Percentiles rank a stretch among this genome's conserved stretches.
These are phyloP conservation scores for Leptinotarsa juncta DNA, from an alignment of 2,888 invertebrate species.

Conservation along the genomic window DNA sequence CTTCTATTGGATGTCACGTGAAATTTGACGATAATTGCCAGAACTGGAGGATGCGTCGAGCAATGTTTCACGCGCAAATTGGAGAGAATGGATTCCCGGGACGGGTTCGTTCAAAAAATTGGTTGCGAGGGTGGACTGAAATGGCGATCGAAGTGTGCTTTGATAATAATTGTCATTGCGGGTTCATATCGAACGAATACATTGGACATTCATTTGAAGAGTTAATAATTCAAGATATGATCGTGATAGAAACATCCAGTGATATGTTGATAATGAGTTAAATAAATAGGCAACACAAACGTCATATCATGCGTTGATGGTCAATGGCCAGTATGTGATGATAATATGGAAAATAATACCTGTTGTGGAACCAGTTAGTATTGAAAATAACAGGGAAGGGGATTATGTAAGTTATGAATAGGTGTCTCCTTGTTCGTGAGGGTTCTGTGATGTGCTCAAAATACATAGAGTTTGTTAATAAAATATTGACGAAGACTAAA, in stretches of 20 bases:
- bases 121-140: not conserved
- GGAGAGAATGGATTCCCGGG: slow-evolving; percentile 6
- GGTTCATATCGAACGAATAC: not conserved
- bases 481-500: too few species aligned
- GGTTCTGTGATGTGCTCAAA: too few species aligned
- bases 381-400: too few species aligned
- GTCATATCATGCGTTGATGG: too few species aligned
- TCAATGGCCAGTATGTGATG: too few species aligned
- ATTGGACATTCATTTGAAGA: not conserved
- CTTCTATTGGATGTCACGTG: slow-evolving; percentile 26
- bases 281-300: not conserved
- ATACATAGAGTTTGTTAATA: too few species aligned
- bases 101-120: slow-evolving; percentile 3
- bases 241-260: not conserved
- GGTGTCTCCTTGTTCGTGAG: too few species aligned
- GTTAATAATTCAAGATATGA: not conserved
- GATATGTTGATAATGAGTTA: not conserved
- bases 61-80: slow-evolving; percentile 20
- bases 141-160: not conserved
- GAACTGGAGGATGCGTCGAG: slow-evolving; percentile 9
- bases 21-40: slow-evolving; percentile 27
- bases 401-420: too few species aligned
- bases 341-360: too few species aligned
- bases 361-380: too few species aligned
- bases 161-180: slow-evolving; percentile 6